These are phyloP conservation scores for Adelognathus sp. DNA, from an alignment of 2,888 invertebrate genomes.

Conservation along the genomic window DNA sequence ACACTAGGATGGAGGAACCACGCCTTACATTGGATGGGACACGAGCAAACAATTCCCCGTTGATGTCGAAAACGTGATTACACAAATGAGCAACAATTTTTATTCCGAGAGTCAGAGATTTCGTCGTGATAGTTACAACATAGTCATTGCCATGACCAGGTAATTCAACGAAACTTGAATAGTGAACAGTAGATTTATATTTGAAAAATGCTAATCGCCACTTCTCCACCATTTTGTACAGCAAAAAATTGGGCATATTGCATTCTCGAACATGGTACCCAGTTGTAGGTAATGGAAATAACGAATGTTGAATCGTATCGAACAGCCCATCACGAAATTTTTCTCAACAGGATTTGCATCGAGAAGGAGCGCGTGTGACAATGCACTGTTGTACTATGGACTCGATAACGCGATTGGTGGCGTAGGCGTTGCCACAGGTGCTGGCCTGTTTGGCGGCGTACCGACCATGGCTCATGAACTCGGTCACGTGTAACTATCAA, in stretches of 20 bases:
- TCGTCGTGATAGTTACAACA: neutral
- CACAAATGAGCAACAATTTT: neutral
- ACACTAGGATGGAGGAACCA: neutral
- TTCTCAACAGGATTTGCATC: neutral
- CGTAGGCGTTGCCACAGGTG: neutral
- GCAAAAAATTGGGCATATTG: neutral
- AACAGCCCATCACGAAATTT: neutral
- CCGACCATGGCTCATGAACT: neutral
- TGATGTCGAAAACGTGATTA: neutral
- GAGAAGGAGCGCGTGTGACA: neutral
- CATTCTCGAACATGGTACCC: neutral
- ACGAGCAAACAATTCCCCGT: neutral
- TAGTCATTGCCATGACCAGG: neutral
- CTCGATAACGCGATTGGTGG: neutral
- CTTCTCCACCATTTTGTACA: neutral
- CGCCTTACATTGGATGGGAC: neutral
- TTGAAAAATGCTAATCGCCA: too few relatives aligned
- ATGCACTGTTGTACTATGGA: neutral
- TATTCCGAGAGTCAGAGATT: neutral
- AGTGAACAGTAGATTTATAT: too few relatives aligned
- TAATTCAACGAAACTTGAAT: neutral
- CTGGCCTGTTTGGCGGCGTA: neutral
- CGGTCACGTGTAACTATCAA: neutral
- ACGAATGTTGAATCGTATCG: neutral
- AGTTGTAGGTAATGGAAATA: neutral